Conservation (phyloP, 2,888 invertebrate genomes). For the Cryptus armator region DNA sequence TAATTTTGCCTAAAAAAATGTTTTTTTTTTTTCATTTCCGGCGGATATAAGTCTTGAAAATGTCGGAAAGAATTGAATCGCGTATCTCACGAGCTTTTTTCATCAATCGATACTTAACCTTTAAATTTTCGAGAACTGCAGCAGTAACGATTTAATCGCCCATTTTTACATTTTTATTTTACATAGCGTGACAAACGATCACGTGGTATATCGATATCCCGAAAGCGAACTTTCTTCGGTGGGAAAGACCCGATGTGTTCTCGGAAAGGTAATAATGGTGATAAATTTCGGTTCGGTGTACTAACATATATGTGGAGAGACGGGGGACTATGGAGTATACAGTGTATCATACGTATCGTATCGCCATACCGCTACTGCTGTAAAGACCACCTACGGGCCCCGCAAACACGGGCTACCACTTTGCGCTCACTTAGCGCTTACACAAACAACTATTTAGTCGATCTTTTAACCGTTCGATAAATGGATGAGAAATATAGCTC, state of each 20-base stretch:
- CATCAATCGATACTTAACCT: not conserved
- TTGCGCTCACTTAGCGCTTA: constrained; percentile 82
- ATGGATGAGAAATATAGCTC: constrained; percentile 66
- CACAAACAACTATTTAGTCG: constrained; percentile 79
- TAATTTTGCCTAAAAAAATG: too few relatives aligned
- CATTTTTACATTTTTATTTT: not conserved
- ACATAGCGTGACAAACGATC: not conserved
- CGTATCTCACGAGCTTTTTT: not conserved
- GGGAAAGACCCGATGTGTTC: constrained; percentile 55
- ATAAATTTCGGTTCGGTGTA: constrained; percentile 64
- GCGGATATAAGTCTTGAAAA: too few relatives aligned
- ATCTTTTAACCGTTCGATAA: constrained; percentile 70
- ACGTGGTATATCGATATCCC: constrained; percentile 2
- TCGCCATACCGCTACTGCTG: constrained; percentile 42
- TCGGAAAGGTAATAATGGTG: constrained; percentile 58
- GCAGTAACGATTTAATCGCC: constrained; percentile 4
- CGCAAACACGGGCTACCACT: constrained; percentile 82
- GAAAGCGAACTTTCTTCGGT: constrained; percentile 33
- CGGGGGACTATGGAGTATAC: constrained; percentile 17
- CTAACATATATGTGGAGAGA: constrained; percentile 39
- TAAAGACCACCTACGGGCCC: constrained; percentile 80
- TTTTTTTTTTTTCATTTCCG: too few relatives aligned
- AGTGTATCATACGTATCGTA: constrained; percentile 46
- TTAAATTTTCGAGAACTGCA: not conserved
- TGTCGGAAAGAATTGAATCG: not conserved